Evolutionary conservation across 2,888 invertebrate species (phyloP).

Genomic region (Archaeoteleia sp.): DNA sequence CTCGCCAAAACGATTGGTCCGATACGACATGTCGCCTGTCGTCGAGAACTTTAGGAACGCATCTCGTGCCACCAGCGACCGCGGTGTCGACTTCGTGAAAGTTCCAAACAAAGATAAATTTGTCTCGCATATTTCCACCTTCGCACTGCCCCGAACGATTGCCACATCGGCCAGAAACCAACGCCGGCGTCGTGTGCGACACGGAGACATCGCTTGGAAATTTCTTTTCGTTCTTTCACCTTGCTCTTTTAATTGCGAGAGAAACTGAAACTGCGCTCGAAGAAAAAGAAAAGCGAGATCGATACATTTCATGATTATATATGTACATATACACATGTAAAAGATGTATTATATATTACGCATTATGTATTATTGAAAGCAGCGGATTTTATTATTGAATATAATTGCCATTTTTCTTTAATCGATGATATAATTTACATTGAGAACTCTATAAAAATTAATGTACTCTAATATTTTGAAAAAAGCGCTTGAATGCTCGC

Average conservation of each 20-base stretch:
- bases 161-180: slow-evolving; percentile 56
- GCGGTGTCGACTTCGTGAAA: slow-evolving; percentile 66
- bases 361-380: no score
- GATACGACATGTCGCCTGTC: slow-evolving; percentile 56
- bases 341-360: no score
- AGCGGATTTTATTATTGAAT: no score
- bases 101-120: slow-evolving; percentile 71
- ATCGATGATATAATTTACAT: no score
- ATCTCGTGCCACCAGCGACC: slow-evolving; percentile 52
- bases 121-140: slow-evolving; percentile 58
- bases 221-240: slow-evolving; percentile 18
- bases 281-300: no score
- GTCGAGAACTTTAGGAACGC: slow-evolving; percentile 52
- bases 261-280: no score
- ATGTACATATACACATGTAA: no score
- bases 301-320: no score
- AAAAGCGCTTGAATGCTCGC: no score
- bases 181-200: slow-evolving; percentile 24
- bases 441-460: no score
- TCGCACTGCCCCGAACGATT: slow-evolving; percentile 53
- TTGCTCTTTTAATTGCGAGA: slow-evolving; percentile 3
- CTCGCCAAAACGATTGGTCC: slow-evolving; percentile 49
- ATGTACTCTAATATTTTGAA: no score
- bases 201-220: slow-evolving; percentile 13
- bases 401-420: no score